Evolutionary conservation across 2,888 invertebrate species (phyloP), one percentile per base, ranked within the genome.

Genomic region (Dysmachus trigonus): DNA sequence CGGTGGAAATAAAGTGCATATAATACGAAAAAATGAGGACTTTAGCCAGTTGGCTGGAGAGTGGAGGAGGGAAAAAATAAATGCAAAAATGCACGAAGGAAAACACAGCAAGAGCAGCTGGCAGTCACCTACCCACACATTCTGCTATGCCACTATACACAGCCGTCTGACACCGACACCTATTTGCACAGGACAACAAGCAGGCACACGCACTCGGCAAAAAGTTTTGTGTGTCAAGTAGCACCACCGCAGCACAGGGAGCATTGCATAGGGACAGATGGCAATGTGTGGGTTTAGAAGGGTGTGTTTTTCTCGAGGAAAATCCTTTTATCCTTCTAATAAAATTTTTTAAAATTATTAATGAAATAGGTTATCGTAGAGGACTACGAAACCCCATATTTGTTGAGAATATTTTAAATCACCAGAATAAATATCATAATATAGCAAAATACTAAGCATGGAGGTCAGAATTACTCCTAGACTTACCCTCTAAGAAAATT

Each of bases 401-500:
- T 33, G 13, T 41, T 6, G 22, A 41, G 27, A 35, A 0, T 77
- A 77, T 35, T 27, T 22, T 15, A 77, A 30, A 27, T 27, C 8
- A 27, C 38, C 27, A 8, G 18, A 41, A 41, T 18, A 27, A 27
- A 38, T 22, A 38, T 18, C 15, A 6, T 18, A 15, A 22, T 8
- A 13, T 47, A 47, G 31, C 8, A 73, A 31, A n/a, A 73, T 15
- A 13, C 27, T 27, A 30, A 73, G n/a, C 18, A 73, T 22, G 10
- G 10, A 73, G n/a, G 10, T 35, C n/a, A 31, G 0, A 72, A 83
- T 13, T 30, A n/a, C 15, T n/a, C 27, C n/a, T 30, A 22, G 41
- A 87, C 86, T 87, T 76, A 87, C 87, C 87, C 86, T 87, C 87
- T n/a, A 87, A 82, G 27, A 86, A 86, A 83, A 87, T 86, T 81